phyloP scores from a whole-genome alignment of 2,113 vertebrate genomes.

The Brevimyrus niger region DNA sequence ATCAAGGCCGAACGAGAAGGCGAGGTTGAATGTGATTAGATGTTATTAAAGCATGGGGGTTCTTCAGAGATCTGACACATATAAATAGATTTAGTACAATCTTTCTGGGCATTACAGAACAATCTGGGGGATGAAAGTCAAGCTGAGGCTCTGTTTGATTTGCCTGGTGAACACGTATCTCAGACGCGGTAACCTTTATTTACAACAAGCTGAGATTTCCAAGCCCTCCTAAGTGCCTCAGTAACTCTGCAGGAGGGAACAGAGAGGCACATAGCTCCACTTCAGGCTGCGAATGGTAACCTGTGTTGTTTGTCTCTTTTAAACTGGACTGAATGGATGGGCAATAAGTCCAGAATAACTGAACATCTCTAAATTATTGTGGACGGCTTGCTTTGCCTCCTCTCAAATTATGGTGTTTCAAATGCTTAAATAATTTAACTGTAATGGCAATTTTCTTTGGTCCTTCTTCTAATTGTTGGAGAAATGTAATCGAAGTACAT shows the following conservation, averaged over 20 bases:
- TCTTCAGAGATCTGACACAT: slow-evolving; percentile 47
- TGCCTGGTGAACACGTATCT: background rate
- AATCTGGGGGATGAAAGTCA: background rate
- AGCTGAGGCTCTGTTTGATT: background rate
- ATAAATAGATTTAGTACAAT: slow-evolving; percentile 57
- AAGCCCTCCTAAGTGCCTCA: background rate
- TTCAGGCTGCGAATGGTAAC: background rate
- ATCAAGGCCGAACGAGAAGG: background rate
- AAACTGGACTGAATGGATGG: background rate
- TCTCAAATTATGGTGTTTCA: background rate
- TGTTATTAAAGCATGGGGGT: slow-evolving; percentile 49
- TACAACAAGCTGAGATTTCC: background rate
- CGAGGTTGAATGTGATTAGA: slow-evolving; percentile 35
- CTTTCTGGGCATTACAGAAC: slow-evolving; percentile 49
- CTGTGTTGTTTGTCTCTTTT: background rate
- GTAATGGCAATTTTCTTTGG: background rate
- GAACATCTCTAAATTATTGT: background rate
- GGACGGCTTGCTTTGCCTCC: background rate
- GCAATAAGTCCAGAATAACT: background rate
- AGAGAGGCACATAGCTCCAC: background rate
- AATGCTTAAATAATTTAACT: background rate
- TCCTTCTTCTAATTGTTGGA: background rate
- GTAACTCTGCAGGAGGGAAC: background rate
- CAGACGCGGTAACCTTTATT: background rate
- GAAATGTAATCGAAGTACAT: background rate